Base-by-base conservation (phyloP, 2,888 invertebrate species). In the Hermodice carunculata region DNA sequence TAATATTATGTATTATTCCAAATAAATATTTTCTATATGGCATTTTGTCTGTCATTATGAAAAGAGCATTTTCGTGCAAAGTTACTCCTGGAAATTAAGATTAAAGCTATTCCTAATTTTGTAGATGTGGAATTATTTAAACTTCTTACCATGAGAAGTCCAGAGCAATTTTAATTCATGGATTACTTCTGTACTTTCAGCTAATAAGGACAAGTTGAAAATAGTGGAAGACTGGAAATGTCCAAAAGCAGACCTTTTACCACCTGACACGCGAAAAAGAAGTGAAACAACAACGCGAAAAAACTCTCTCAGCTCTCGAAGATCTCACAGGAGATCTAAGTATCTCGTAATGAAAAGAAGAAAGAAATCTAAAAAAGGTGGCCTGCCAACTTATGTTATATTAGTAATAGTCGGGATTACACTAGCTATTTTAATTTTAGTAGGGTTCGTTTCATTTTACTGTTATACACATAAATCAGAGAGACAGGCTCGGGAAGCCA, bases 221-320 rank as follows among this genome's bases (percentile, higher is more conserved):
- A 49, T 64, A 26, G 24, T 71, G n/a, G 71, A 71, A 40, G 69
- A 69, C 64, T 71, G 71, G 71, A 51, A 53, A 14, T 71, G 71
- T 51, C 71, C 71, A 26, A 62, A 61, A 6, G 48, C 60, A 14
- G 51, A 44, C 37, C 43, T 43, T 6, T 31, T 61, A 8, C 22
- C 8, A 17, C 19, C 54, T 14, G 51, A 52, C 11, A 40, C 52
- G 6, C 46, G 60, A 22, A 37, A 58, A 28, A 43, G 61, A 37
- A 52, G 44, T 14, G 59, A 46, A 4, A 58, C 32, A 22, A 56
- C 3, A 44, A 22, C 11, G 52, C 17, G 32, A 24, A 31, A 2
- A 32, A 24, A 6, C 26, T 44, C 0, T 26, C 19, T 2, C 19
- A 37, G 19, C 29, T n/a, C 42, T n/a, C 17, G 8, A 42, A 37